Conservation (phyloP, 1,140 invertebrate species). For the Triops longicaudatus region DNA sequence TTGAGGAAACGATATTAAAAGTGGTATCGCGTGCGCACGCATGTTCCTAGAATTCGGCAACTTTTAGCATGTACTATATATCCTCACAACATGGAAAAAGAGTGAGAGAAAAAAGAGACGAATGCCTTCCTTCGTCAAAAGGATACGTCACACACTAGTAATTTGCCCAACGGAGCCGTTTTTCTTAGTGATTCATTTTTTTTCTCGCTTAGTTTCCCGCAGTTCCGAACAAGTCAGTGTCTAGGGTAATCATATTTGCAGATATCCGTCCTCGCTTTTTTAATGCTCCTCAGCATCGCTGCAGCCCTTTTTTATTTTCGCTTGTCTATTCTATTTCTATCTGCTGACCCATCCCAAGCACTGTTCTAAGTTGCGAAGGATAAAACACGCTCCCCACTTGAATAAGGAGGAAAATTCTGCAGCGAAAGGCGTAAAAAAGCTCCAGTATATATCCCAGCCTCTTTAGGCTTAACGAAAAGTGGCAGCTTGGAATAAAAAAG, state of each 20-base stretch:
- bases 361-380: slow-evolving; percentile 1
- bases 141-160: background rate
- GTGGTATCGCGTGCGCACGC: background rate
- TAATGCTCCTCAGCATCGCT: background rate
- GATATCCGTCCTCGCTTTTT: background rate
- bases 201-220: background rate
- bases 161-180: background rate
- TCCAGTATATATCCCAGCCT: background rate
- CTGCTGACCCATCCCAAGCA: slow-evolving; percentile 6
- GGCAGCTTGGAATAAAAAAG: background rate
- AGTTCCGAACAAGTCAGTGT: background rate
- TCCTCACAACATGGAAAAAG: background rate
- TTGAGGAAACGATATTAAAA: background rate
- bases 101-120: background rate
- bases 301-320: background rate
- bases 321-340: slow-evolving; percentile 7
- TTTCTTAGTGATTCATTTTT: background rate
- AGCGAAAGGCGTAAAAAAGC: background rate
- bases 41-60: background rate
- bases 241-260: background rate
- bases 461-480: background rate
- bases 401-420: background rate
- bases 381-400: slow-evolving; percentile 10
- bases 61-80: background rate
- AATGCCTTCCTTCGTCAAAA: background rate